Evolutionary conservation across 2,113 vertebrate genomes (phyloP).

Genomic region (Phainopepla nitens): DNA sequence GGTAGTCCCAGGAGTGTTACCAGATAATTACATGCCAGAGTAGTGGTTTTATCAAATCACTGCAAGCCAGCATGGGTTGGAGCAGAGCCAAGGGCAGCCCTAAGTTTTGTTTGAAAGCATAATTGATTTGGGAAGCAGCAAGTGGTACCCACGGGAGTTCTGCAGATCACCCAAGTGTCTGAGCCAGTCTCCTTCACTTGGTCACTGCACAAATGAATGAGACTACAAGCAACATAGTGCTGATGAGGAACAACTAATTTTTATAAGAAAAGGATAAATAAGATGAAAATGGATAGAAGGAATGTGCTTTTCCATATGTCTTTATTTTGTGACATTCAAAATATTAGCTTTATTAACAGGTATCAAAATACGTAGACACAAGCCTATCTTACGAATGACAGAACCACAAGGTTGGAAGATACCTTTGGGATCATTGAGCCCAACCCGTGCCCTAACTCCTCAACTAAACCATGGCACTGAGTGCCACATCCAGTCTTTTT

Average conservation of each 20-base stretch:
- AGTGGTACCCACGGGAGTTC: not conserved
- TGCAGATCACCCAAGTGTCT: not conserved
- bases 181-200: not conserved
- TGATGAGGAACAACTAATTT: not conserved
- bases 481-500: too few relatives aligned
- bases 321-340: not conserved
- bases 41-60: not conserved
- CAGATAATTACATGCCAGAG: not conserved
- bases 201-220: accelerated
- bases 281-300: not conserved
- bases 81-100: not conserved
- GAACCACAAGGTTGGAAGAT: too few relatives aligned
- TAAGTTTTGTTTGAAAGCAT: accelerated
- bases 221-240: accelerated
- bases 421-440: too few relatives aligned
- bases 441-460: too few relatives aligned
- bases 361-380: not conserved
- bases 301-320: not conserved
- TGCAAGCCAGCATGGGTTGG: not conserved
- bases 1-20: not conserved
- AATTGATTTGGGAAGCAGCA: not conserved
- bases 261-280: not conserved
- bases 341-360: not conserved
- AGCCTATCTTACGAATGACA: not conserved
- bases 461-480: too few relatives aligned